Evolutionary conservation across 2,888 invertebrate species (phyloP).

Genomic region (Stictocephala bisonia): DNA sequence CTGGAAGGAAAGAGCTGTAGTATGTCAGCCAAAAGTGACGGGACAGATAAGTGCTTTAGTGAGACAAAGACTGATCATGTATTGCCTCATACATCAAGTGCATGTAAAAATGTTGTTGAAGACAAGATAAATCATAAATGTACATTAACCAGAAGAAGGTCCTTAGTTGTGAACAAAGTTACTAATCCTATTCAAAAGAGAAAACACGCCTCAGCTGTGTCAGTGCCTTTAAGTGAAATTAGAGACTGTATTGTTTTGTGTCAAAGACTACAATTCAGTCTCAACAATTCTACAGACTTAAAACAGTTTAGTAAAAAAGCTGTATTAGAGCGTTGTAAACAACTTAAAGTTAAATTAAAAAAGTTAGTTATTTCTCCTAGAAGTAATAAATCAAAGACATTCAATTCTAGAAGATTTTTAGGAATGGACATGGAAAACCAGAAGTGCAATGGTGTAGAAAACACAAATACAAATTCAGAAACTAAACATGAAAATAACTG

Average conservation of each 20-base stretch:
- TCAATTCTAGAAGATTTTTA: too few species aligned
- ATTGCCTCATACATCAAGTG: not conserved
- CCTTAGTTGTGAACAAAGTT: too few species aligned
- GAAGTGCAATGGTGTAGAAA: too few species aligned
- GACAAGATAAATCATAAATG: too few species aligned
- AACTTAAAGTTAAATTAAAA: conserved; percentile 14
- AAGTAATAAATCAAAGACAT: too few species aligned
- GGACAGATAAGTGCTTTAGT: not conserved
- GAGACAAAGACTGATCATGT: not conserved
- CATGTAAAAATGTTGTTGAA: not conserved
- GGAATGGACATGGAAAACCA: too few species aligned
- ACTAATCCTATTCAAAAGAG: too few species aligned
- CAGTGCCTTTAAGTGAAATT: conserved; percentile 39
- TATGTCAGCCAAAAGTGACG: not conserved
- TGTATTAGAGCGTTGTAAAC: conserved; percentile 8
- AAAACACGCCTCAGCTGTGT: conserved; percentile 2
- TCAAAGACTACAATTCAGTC: not conserved
- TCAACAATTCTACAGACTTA: too few species aligned
- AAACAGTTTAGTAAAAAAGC: too few species aligned
- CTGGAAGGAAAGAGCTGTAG: not conserved
- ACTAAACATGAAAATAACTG: too few species aligned
- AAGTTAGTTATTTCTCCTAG: not conserved
- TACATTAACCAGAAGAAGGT: too few species aligned
- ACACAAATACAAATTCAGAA: too few species aligned
- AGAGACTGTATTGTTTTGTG: conserved; percentile 26